Evolutionary conservation across 2,113 vertebrate genomes (phyloP), one percentile per base, ranked within the genome.

Genomic region (Daubentonia madagascariensis): DNA sequence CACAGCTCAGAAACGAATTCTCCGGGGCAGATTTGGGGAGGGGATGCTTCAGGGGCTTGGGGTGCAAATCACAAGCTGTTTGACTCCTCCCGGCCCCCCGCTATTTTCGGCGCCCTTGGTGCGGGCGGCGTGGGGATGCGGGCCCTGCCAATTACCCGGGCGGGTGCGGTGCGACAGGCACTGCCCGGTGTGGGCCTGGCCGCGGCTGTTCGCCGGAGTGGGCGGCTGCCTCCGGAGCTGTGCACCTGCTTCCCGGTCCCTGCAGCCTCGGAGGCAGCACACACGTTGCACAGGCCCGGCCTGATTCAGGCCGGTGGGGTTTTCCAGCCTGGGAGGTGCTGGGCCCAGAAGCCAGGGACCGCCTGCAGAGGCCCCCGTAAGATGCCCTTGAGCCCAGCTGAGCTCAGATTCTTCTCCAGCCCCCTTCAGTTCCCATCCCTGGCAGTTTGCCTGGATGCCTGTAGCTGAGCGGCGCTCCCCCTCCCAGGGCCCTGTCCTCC

Each of bases 231-330:
- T 70, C 28, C 0, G 72, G 67, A 63, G 57, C 57, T 3, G 91
- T 32, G 25, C 92, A 97, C 97, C 97, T 97, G 95, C 85, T 85
- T 73, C 37, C 18, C 0, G 0, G 25, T 75, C 10, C 50, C 73
- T 30, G 50, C 1, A 1, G 43, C 65, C 45, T 52, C 40, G 0
- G 4, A 37, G 22, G n/a, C 52, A 6, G 59, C 73, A 0, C 68
- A 3, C 11, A 2, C 11, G 12, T 14, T 2, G 0, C 13, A 0
- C 5, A 2, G 8, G 50, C 50, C 22, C 1, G 0, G 84, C 52
- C 32, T 25, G n/a, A 65, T 45, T n/a, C 73, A 8, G 75, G 79
- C 65, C 28, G 14, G 1, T 16, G 87, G 35, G 16, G 23, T 32
- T 50, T 35, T 40, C 50, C 80, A 8, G n/a, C 8, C 45, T 48